Percentiles rank a stretch among this genome's conserved stretches.
These are phyloP conservation scores for Caiman crocodilus DNA, from an alignment of 2,797 vertebrate genomes.

Conservation along the genomic window DNA sequence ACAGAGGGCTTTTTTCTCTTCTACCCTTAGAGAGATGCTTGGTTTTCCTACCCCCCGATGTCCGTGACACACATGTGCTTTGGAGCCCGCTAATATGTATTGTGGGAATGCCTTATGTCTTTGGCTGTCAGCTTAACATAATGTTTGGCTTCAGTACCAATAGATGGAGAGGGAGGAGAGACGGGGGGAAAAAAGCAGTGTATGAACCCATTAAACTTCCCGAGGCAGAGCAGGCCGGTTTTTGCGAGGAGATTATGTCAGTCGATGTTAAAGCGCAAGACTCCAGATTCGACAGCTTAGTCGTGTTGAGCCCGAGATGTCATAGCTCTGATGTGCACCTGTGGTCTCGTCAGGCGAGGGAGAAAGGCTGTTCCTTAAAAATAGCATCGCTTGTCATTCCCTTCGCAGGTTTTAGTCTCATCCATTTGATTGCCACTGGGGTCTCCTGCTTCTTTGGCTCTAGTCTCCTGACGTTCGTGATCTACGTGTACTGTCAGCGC, in stretches of 20 bases:
- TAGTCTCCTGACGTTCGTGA: slow-evolving; percentile 94
- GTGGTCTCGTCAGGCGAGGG: slow-evolving; percentile 34
- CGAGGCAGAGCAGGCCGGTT: slow-evolving; percentile 54
- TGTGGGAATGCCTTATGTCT: slow-evolving; percentile 74
- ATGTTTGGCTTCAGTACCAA: slow-evolving; percentile 77
- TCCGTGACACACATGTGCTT: slow-evolving; percentile 58
- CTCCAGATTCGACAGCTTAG: slow-evolving; percentile 57
- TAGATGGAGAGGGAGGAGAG: slow-evolving; percentile 53
- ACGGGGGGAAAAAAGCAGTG: slow-evolving; percentile 65
- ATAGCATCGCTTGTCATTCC: slow-evolving; percentile 48
- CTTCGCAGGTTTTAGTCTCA: slow-evolving; percentile 91
- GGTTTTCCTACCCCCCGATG: slow-evolving; percentile 64
- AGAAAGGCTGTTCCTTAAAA: slow-evolving; percentile 42
- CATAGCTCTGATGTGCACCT: slow-evolving; percentile 60
- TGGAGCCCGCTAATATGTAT: slow-evolving; percentile 66
- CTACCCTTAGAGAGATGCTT: slow-evolving; percentile 37
- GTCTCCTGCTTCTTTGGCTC: slow-evolving; percentile 97
- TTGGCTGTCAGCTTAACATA: slow-evolving; percentile 76
- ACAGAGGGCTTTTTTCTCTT: slow-evolving; percentile 48
- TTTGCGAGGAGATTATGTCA: slow-evolving; percentile 58
- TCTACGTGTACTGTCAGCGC: slow-evolving; percentile 95
- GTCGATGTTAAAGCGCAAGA: slow-evolving; percentile 45
- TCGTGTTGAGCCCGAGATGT: slow-evolving; percentile 30
- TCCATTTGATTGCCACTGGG: slow-evolving; percentile 96
- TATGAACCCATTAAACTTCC: slow-evolving; percentile 66